Conservation (phyloP, 2,888 invertebrate genomes). For the Agrilus biguttatus region DNA sequence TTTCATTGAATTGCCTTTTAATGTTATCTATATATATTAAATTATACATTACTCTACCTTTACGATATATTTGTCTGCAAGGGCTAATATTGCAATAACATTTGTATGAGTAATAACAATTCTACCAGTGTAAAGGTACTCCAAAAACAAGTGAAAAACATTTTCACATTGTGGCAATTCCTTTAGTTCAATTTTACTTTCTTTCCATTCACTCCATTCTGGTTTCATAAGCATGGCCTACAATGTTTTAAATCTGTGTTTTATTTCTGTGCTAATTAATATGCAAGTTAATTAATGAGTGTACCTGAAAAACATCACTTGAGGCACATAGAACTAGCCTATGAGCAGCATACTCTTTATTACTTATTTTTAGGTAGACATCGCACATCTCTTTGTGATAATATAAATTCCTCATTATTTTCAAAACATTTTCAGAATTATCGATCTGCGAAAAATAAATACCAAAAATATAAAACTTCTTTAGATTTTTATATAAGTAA, state of each 20-base stretch:
- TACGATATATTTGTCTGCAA: slow-evolving; percentile 93
- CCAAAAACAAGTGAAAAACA: slow-evolving; percentile 79
- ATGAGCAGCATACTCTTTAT: slow-evolving; percentile 73
- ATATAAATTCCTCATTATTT: slow-evolving; percentile 71
- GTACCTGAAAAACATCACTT: slow-evolving; percentile 88
- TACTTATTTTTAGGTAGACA: slow-evolving; percentile 70
- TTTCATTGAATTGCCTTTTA: not conserved
- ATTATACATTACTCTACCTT: slow-evolving; percentile 37
- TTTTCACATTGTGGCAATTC: slow-evolving; percentile 74
- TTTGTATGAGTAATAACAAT: slow-evolving; percentile 71
- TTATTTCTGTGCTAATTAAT: slow-evolving; percentile 1
- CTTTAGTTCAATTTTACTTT: slow-evolving; percentile 67
- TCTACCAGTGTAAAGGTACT: slow-evolving; percentile 79
- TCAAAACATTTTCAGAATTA: slow-evolving; percentile 67
- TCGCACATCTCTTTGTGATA: slow-evolving; percentile 82
- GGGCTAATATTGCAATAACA: slow-evolving; percentile 73
- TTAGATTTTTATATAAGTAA: not conserved
- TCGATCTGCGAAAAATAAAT: slow-evolving; percentile 48
- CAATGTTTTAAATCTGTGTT: slow-evolving; percentile 7
- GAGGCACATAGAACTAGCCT: slow-evolving; percentile 83
- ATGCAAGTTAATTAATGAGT: slow-evolving; percentile 3
- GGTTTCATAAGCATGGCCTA: slow-evolving; percentile 91
- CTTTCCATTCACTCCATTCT: slow-evolving; percentile 83
- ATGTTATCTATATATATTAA: too few species aligned
- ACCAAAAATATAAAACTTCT: not conserved